Evolutionary conservation across 2,888 invertebrate genomes (phyloP).

Genomic region (Halictus ligatus): DNA sequence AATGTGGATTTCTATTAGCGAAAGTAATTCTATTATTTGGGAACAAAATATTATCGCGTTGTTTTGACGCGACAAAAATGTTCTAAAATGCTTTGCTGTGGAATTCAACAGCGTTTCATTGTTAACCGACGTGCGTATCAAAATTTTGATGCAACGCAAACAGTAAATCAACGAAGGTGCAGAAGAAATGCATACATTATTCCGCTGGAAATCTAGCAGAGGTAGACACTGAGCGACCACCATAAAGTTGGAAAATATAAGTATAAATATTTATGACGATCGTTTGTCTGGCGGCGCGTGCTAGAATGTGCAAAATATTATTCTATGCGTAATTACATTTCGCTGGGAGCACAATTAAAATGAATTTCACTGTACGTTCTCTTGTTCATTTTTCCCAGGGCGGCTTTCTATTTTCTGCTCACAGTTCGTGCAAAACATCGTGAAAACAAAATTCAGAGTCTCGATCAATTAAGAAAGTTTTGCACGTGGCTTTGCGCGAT

Average conservation of each 20-base stretch:
- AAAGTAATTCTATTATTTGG: neutral
- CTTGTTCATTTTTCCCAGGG: neutral
- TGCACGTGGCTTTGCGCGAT: neutral
- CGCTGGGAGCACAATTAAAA: constrained; percentile 12
- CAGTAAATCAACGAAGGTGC: neutral
- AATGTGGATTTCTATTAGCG: neutral
- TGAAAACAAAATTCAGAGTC: neutral
- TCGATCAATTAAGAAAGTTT: neutral
- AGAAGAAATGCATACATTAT: neutral
- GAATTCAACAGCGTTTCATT: neutral
- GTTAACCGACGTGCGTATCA: neutral
- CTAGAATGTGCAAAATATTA: constrained; percentile 24
- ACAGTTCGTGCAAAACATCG: neutral
- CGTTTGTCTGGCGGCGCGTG: constrained; percentile 6
- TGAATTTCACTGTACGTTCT: neutral
- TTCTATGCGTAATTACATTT: neutral
- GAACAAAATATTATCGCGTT: neutral
- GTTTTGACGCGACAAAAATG: neutral
- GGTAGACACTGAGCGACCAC: constrained; percentile 1
- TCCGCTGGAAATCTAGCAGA: neutral
- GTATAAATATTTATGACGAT: constrained; percentile 45
- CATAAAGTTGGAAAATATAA: constrained; percentile 17
- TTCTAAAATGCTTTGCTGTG: neutral
- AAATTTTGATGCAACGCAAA: neutral
- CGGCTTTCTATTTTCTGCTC: neutral